Percentiles rank a stretch among this genome's conserved stretches.
These are phyloP conservation scores for Antennarius maculatus DNA, from an alignment of 2,797 vertebrate species.

Conservation along the genomic window DNA sequence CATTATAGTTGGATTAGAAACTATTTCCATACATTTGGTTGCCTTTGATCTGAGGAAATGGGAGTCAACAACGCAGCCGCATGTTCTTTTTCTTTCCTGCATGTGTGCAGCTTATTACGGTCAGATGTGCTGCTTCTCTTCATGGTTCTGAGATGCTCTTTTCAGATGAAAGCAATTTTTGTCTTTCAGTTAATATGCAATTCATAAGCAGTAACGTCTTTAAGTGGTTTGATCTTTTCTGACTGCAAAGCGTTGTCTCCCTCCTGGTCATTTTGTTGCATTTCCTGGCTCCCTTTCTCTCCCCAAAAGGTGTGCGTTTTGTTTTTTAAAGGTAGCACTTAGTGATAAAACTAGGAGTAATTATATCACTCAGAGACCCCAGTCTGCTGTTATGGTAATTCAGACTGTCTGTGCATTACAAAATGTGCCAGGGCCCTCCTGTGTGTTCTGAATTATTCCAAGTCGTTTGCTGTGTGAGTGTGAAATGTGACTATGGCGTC, in stretches of 20 bases:
- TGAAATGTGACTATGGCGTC: constrained; percentile 43
- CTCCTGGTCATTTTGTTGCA: constrained; percentile 25
- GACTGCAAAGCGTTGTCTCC: constrained; percentile 14
- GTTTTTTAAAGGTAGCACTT: constrained; percentile 73
- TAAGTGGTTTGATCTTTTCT: constrained; percentile 28
- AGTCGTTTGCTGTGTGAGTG: constrained; percentile 36
- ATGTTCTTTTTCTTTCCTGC: constrained; percentile 19
- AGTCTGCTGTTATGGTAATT: constrained; percentile 69
- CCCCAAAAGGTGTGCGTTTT: constrained; percentile 50
- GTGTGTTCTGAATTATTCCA: constrained; percentile 53
- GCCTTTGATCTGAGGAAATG: constrained; percentile 64
- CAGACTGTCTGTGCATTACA: constrained; percentile 67
- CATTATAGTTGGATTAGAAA: constrained; percentile 62
- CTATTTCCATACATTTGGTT: constrained; percentile 63
- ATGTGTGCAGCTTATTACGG: constrained; percentile 35
- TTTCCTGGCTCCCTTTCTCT: constrained; percentile 30
- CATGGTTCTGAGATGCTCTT: background rate
- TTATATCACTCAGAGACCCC: constrained; percentile 68
- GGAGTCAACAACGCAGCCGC: constrained; percentile 22
- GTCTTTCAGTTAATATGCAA: constrained; percentile 29
- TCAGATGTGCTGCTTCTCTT: constrained; percentile 29
- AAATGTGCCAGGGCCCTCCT: constrained; percentile 57
- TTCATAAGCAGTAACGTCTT: constrained; percentile 39
- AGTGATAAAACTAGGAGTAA: constrained; percentile 65
- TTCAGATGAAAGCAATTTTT: constrained; percentile 12